Conservation (phyloP, 2,113 vertebrate genomes). For the Gopherus flavomarginatus region DNA sequence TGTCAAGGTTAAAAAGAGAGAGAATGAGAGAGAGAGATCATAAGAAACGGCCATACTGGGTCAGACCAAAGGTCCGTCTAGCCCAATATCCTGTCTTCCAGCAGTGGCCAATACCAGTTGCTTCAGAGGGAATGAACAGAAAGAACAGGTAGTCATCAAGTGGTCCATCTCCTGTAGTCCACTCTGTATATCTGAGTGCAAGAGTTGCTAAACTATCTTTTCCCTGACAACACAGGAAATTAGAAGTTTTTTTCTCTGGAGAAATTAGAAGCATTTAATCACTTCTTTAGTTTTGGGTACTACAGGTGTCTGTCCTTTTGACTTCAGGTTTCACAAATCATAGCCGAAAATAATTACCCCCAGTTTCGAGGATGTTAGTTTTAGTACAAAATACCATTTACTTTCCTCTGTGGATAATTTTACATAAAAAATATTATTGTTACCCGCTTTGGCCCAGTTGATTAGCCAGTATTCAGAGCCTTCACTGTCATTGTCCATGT, state of each 20-base stretch:
- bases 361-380: background rate
- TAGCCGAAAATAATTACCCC: background rate
- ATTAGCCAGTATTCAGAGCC: background rate
- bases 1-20: background rate
- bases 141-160: too few relatives aligned
- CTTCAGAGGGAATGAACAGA: too few relatives aligned
- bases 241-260: conserved; percentile 1
- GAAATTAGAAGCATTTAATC: conserved; percentile 1
- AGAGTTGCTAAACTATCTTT: conserved; percentile 16
- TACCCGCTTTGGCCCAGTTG: background rate
- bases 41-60: too few relatives aligned
- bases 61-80: too few relatives aligned
- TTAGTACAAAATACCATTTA: background rate
- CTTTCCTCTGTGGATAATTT: background rate
- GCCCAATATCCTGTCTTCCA: too few relatives aligned
- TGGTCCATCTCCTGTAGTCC: too few relatives aligned
- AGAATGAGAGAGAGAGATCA: too few relatives aligned
- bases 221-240: conserved; percentile 7
- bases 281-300: background rate
- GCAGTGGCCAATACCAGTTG: too few relatives aligned
- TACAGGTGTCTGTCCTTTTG: background rate
- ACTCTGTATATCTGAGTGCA: background rate
- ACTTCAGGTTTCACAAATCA: background rate
- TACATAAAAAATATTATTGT: background rate
- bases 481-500: background rate